These are phyloP conservation scores for Agrochola litura DNA, from an alignment of 2,888 invertebrate genomes.

Conservation along the genomic window DNA sequence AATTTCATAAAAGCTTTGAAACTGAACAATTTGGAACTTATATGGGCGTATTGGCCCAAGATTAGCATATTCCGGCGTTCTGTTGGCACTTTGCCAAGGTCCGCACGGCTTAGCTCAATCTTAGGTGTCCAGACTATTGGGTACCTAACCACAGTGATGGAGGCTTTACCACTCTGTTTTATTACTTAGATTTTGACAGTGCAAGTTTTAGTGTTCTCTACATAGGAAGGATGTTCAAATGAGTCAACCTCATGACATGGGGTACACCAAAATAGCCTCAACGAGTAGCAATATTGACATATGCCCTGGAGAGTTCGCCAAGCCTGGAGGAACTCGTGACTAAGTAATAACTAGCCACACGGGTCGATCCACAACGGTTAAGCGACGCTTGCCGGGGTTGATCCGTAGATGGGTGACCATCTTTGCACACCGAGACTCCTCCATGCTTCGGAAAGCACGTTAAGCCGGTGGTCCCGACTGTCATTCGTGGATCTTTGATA, in stretches of 20 bases:
- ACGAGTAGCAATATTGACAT: background rate
- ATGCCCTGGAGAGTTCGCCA: background rate
- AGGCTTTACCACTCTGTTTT: slow-evolving; percentile 9
- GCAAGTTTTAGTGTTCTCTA: background rate
- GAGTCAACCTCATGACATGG: background rate
- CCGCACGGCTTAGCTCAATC: slow-evolving; percentile 6
- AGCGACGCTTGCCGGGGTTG: too few relatives aligned
- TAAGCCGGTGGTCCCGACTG: too few relatives aligned
- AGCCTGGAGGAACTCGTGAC: too few relatives aligned
- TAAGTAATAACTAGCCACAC: too few relatives aligned
- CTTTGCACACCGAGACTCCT: too few relatives aligned
- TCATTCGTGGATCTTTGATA: too few relatives aligned
- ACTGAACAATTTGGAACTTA: slow-evolving; percentile 39
- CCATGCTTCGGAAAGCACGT: too few relatives aligned
- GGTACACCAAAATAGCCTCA: background rate
- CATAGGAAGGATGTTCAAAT: background rate
- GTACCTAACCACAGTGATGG: background rate
- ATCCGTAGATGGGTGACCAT: too few relatives aligned
- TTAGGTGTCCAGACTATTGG: slow-evolving; percentile 29
- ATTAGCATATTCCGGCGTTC: slow-evolving; percentile 39
- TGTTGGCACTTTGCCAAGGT: slow-evolving; percentile 34
- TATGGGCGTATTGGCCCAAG: slow-evolving; percentile 24
- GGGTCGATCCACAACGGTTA: too few relatives aligned
- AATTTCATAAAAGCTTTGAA: slow-evolving; percentile 46
- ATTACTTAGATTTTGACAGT: background rate